Evolutionary conservation across 2,888 invertebrate species (phyloP).

Genomic region (Xylota segnis): DNA sequence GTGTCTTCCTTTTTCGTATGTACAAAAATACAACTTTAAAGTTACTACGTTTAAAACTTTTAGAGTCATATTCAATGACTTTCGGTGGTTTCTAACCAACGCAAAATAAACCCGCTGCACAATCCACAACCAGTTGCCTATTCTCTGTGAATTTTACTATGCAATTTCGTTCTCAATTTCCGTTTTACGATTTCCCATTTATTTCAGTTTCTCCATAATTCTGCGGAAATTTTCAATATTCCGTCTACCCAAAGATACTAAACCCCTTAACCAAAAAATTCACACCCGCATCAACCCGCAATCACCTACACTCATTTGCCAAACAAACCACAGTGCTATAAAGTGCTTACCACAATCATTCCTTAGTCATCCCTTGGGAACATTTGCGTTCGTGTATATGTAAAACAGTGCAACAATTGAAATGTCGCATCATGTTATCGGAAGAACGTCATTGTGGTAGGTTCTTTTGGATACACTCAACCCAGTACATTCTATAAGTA

Average conservation of each 20-base stretch:
- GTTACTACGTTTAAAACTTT: neutral
- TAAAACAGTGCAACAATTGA: constrained; percentile 15
- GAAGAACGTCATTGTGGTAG: neutral
- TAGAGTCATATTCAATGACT: neutral
- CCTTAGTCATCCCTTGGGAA: neutral
- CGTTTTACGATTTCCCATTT: constrained; percentile 38
- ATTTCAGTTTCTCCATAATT: constrained; percentile 42
- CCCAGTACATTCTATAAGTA: neutral
- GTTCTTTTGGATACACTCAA: neutral
- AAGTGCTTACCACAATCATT: constrained; percentile 34
- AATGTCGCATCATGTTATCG: constrained; percentile 21
- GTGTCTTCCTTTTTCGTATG: neutral
- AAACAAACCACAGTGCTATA: constrained; percentile 37
- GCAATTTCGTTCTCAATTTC: constrained; percentile 46
- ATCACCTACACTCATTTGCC: constrained; percentile 30
- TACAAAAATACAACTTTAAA: neutral
- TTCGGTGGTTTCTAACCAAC: neutral
- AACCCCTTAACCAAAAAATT: neutral
- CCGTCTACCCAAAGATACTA: constrained; percentile 10
- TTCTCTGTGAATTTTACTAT: constrained; percentile 5
- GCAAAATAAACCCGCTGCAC: constrained; percentile 2
- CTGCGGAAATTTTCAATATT: constrained; percentile 40
- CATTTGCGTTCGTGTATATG: neutral
- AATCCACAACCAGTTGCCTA: constrained; percentile 27
- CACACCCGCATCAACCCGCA: neutral